Evolutionary conservation across 2,888 invertebrate genomes (phyloP), one percentile per base, ranked within the genome.

Genomic region (Nudaria mundana): DNA sequence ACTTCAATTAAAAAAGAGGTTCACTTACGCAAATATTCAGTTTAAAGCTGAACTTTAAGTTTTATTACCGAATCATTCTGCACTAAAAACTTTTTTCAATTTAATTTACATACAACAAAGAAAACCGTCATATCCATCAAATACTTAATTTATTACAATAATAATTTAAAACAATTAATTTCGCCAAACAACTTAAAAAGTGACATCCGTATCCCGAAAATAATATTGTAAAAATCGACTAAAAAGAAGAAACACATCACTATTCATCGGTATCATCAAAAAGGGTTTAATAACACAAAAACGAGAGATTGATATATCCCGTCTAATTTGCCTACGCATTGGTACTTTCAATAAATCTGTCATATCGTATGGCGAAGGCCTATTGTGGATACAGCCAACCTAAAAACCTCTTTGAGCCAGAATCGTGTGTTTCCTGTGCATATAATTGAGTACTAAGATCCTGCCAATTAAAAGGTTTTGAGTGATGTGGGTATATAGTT

Each of bases 281-380:
- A 65, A 65, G 58, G 30, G 34, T 37, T 54, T 58, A 52, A 49
- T 54, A 56, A 44, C 40, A 52, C 69, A 80, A 78, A 71, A 71
- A 73, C 44, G 52, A 38, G 53, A 77, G 86, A 87, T 84, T 83
- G 86, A 84, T 79, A 84, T 86, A 85, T 87, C n/a, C 87, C 87
- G 76, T 72, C 86, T 87, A 87, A 87, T 87, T 87, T 86, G 82
- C 76, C 77, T 83, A 71, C 66, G 56, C 66, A 64, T 68, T 64
- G 60, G 58, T 44, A 61, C 61, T 56, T 58, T 69, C 78, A 83
- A 83, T 84, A 81, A 84, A 81, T 81, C 81, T 81, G 85, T 84
- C 86, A 87, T 86, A 85, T 86, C 79, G 74, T 78, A 79, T 79
- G 59, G 76, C 77, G 67, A 67, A 80, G 74, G 60, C 63, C 65